These are phyloP conservation scores for Formica selysi DNA, from an alignment of 1,140 invertebrate genomes.

Conservation along the genomic window DNA sequence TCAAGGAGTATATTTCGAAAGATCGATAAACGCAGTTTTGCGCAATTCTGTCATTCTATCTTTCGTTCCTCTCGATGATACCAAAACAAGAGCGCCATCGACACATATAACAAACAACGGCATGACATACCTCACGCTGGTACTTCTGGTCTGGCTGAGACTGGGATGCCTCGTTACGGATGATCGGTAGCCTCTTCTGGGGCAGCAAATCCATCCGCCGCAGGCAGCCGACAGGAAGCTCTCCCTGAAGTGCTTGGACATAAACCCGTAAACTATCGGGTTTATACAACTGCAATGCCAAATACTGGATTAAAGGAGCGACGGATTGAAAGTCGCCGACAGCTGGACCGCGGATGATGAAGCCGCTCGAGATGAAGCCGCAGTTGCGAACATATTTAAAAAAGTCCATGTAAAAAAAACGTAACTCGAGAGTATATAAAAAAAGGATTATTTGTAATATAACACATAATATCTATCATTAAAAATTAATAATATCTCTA, in stretches of 20 bases:
- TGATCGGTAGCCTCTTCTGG: conserved; percentile 74
- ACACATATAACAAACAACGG: neutral
- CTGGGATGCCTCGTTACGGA: conserved; percentile 82
- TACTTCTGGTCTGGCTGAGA: conserved; percentile 83
- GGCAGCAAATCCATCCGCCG: conserved; percentile 81
- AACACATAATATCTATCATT: no score
- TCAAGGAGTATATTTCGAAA: neutral
- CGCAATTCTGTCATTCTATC: neutral
- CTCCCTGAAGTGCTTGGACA: conserved; percentile 92
- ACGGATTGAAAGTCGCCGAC: neutral
- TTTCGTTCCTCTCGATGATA: neutral
- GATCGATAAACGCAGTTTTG: conserved; percentile 11
- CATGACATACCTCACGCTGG: conserved; percentile 81
- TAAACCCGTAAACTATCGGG: conserved; percentile 93
- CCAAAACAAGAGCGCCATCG: neutral
- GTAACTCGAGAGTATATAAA: no score
- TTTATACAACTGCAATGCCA: conserved; percentile 89
- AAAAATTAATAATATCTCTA: no score
- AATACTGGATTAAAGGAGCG: neutral
- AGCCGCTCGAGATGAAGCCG: neutral
- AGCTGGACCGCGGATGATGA: neutral
- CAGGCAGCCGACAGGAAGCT: conserved; percentile 86
- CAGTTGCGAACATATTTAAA: no score
- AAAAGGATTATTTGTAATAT: no score
- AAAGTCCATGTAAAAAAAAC: no score